phyloP scores from a whole-genome alignment of 1,140 invertebrate genomes.

The Saxidomus purpurata region DNA sequence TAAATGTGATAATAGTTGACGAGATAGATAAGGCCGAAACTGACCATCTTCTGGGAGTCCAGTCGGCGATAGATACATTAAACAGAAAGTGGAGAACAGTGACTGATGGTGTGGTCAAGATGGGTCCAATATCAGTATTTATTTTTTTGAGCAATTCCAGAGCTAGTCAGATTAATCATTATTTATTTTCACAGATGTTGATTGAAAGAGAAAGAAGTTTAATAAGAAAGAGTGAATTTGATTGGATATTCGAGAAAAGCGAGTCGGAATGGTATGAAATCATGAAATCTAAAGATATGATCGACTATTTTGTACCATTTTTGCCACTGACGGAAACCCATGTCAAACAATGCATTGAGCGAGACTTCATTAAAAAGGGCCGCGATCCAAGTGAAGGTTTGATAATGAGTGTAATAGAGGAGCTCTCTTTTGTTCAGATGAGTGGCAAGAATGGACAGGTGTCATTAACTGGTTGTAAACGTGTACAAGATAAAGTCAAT shows the following conservation, averaged over 20 bases:
- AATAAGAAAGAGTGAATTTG: conserved; percentile 68
- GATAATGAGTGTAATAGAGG: conserved; percentile 71
- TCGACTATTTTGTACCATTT: conserved; percentile 98
- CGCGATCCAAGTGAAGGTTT: conserved; percentile 69
- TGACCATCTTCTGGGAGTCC: conserved; percentile 73
- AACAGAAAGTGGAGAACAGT: conserved; percentile 46
- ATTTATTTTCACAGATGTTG: conserved; percentile 72
- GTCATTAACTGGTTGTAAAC: conserved; percentile 82
- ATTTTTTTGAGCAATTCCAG: conserved; percentile 80
- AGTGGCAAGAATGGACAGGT: conserved; percentile 59
- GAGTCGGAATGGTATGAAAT: conserved; percentile 83
- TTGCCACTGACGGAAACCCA: conserved; percentile 95
- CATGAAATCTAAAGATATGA: conserved; percentile 93
- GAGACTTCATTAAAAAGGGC: conserved; percentile 84
- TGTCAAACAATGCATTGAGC: conserved; percentile 90
- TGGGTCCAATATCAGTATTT: conserved; percentile 65
- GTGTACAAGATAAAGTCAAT: conserved; percentile 82
- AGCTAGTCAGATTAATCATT: conserved; percentile 77
- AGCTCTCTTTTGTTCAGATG: conserved; percentile 77
- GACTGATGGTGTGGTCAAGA: conserved; percentile 14
- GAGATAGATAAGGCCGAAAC: conserved; percentile 82
- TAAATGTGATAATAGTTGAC: conserved; percentile 82
- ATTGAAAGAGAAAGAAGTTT: conserved; percentile 66
- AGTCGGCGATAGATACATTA: conserved; percentile 37
- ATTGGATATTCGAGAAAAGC: conserved; percentile 66